These are phyloP conservation scores for Pedetes capensis DNA, from an alignment of 2,113 vertebrate species.

Conservation along the genomic window DNA sequence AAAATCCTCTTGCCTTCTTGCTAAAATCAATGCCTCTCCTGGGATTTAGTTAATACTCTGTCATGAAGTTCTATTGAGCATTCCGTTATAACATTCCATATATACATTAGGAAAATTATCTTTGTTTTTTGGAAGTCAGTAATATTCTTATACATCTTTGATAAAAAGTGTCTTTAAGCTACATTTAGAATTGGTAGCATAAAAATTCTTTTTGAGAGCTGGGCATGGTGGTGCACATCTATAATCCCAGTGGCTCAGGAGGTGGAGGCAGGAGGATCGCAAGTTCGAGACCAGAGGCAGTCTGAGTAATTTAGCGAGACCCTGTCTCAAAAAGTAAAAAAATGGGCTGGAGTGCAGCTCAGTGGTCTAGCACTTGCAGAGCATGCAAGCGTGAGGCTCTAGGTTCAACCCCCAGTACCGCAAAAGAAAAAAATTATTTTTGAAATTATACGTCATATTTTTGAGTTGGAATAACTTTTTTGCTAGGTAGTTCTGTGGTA, in stretches of 20 bases:
- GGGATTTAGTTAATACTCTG: background rate
- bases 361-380: too few species aligned
- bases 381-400: too few species aligned
- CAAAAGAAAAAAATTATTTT: background rate
- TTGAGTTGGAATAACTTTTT: background rate
- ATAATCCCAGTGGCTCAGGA: too few species aligned
- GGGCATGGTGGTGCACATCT: too few species aligned
- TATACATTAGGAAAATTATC: background rate
- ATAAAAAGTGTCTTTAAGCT: background rate
- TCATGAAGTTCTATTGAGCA: background rate
- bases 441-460: background rate
- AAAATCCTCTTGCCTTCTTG: too few species aligned
- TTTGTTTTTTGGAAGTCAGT: background rate
- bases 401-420: too few species aligned
- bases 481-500: background rate
- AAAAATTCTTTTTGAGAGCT: background rate
- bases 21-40: background rate
- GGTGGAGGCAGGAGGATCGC: too few species aligned
- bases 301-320: too few species aligned
- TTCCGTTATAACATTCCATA: background rate
- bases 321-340: too few species aligned
- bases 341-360: too few species aligned
- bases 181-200: background rate
- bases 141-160: background rate
- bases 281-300: too few species aligned